These are phyloP conservation scores for Oceanodroma leucorhoa DNA, from an alignment of 2,797 vertebrate species.

Conservation along the genomic window DNA sequence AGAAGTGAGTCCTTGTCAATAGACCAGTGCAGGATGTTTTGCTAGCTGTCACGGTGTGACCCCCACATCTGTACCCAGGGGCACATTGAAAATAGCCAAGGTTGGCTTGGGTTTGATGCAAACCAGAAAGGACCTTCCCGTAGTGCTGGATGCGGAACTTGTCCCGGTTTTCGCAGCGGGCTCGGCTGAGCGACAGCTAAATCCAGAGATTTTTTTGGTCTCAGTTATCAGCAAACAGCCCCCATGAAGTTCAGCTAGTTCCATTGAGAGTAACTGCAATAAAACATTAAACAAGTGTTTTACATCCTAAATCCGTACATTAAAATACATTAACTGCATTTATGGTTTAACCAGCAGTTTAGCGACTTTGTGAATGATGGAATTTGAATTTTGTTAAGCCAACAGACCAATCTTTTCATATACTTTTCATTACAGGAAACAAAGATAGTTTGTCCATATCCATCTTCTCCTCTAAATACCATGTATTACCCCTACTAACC, in stretches of 20 bases:
- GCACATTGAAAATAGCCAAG: fast-evolving
- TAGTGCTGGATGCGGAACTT: neutral
- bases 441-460: neutral
- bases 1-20: neutral
- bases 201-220: neutral
- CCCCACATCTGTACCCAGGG: neutral
- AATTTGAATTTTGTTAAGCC: neutral
- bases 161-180: neutral
- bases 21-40: neutral
- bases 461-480: neutral
- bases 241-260: neutral
- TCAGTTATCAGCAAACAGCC: neutral
- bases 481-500: neutral
- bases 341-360: neutral
- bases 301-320: neutral
- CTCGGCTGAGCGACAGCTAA: fast-evolving
- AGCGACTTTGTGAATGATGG: neutral
- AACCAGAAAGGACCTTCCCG: neutral
- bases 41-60: fast-evolving
- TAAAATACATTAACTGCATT: neutral
- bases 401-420: neutral
- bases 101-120: neutral
- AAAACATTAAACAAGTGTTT: neutral
- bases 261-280: neutral
- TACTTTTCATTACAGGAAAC: neutral